Evolutionary conservation across 2,113 vertebrate genomes (phyloP), one percentile per base, ranked within the genome.

Genomic region (Notiomystis cincta): DNA sequence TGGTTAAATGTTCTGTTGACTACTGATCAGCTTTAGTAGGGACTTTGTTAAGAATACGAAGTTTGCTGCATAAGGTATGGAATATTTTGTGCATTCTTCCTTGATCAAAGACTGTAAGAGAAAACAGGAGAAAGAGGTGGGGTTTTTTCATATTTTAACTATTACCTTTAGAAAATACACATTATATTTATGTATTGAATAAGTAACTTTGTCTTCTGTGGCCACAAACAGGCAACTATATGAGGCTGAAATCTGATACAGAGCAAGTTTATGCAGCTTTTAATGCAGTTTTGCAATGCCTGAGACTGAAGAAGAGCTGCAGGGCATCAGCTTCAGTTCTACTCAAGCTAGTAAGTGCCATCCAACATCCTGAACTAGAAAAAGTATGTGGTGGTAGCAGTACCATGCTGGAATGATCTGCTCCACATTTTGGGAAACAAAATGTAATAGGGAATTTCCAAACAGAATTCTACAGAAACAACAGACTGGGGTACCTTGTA

Each of bases 31-130:
- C 94, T 97, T 98, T 98, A 98, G 96, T 85, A 89, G 96, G 95
- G 62, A 98, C 89, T 96, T 97, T 97, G 97, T 98, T 98, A 98
- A 98, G 93, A 96, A 96, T 87, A 93, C 91, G 95, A 97, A 98
- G 95, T 94, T 97, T 97, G 90, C 84, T 98, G 88, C 96, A 97
- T 80, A 98, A 90, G 61, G 93, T 96, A 97, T 96, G 94, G 93
- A 98, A 97, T 96, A 98, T 95, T 97, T 98, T 98, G 91, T 97
- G 95, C 96, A 98, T 96, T 97, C 97, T 97, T 97, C 94, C 89
- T 97, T 97, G 97, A 96, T 94, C 87, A 98, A 98, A 95, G 96
- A 97, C 98, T 98, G 97, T 88, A 98, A 97, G 94, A 98, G 92
- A 96, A 97, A 98, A 98, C 22, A 96, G 66, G 19, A 89, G 15